Evolutionary conservation across 2,888 invertebrate species (phyloP).

Genomic region (Penaeus monodon): DNA sequence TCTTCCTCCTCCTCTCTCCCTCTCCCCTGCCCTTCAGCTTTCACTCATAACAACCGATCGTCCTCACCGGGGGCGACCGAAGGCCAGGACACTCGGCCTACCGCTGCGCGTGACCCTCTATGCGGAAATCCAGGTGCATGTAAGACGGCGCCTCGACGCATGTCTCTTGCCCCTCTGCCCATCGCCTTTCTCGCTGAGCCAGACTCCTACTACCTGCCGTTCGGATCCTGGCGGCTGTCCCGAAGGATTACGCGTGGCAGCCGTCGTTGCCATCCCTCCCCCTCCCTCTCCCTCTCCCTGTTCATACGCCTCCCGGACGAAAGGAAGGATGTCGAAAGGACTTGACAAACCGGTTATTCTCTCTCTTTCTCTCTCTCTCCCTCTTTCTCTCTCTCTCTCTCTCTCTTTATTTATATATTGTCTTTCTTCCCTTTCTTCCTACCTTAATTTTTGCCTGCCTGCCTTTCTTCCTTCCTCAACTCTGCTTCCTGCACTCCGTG

Average conservation of each 20-base stretch:
- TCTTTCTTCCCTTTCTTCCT: background rate
- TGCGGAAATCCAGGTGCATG: too few species aligned
- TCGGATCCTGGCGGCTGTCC: too few species aligned
- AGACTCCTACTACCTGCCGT: background rate
- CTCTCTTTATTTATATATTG: background rate
- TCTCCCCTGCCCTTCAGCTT: background rate
- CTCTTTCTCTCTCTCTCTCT: constrained; percentile 10
- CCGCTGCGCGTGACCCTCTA: too few species aligned
- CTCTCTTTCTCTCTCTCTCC: constrained; percentile 17
- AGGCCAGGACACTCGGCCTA: too few species aligned
- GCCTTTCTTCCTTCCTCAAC: background rate
- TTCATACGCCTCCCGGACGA: too few species aligned
- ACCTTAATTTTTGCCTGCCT: background rate
- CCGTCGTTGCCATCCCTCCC: background rate
- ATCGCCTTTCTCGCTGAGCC: background rate
- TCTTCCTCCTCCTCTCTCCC: background rate
- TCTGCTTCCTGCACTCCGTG: too few species aligned
- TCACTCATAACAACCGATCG: too few species aligned
- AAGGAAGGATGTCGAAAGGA: too few species aligned
- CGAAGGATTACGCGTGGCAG: too few species aligned
- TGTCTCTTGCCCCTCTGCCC: background rate
- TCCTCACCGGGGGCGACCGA: too few species aligned
- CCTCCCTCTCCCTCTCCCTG: background rate
- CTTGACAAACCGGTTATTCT: background rate
- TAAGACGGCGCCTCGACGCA: too few species aligned